A percentile compares a stretch with the other conserved stretches of the same genome.
Evolutionary conservation across 2,888 invertebrate species (phyloP).

Genomic region (Leptinotarsa tumamoca): DNA sequence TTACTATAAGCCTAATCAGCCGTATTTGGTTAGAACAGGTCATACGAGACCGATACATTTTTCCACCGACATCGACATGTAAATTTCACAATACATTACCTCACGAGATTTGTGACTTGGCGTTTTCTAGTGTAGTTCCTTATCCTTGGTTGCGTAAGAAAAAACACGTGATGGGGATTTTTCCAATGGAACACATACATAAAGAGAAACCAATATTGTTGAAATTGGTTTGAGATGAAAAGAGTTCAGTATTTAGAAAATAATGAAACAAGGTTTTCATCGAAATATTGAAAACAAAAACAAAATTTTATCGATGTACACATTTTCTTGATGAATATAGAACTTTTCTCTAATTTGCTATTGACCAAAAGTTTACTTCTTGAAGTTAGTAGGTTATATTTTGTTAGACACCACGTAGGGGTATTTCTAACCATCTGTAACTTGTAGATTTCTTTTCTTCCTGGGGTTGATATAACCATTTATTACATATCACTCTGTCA

Average conservation of each 20-base stretch:
- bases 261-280: too few species aligned
- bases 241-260: neutral
- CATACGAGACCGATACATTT: constrained; percentile 34
- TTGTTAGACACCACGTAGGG: too few species aligned
- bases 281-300: too few species aligned
- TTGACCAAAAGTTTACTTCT: too few species aligned
- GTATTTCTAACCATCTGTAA: too few species aligned
- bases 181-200: neutral
- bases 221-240: neutral
- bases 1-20: constrained; percentile 32
- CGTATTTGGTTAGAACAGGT: constrained; percentile 39
- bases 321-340: too few species aligned
- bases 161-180: constrained; percentile 26
- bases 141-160: constrained; percentile 5
- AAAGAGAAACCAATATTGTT: neutral
- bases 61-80: constrained; percentile 36
- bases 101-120: constrained; percentile 30
- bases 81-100: constrained; percentile 37
- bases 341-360: too few species aligned
- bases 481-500: too few species aligned
- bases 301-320: too few species aligned
- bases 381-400: too few species aligned
- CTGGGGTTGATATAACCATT: too few species aligned
- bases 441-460: too few species aligned
- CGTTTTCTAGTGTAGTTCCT: constrained; percentile 24